Conservation (phyloP, 2,888 invertebrate species). For the Ommatoiulus sabulosus region DNA sequence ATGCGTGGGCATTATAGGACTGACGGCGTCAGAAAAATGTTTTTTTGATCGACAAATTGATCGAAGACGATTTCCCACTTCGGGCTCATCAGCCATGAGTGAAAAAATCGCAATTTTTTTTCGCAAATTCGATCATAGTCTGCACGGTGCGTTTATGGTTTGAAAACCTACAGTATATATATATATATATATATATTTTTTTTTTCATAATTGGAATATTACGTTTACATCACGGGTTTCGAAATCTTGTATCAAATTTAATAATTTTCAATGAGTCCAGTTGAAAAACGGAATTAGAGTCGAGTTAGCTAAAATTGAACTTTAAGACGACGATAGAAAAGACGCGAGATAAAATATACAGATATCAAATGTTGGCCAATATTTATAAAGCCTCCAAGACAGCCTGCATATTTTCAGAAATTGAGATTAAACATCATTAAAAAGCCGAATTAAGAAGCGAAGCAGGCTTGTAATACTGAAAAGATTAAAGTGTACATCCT, state of each 20-base stretch:
- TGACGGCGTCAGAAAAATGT: background rate
- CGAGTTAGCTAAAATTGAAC: background rate
- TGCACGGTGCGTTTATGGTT: background rate
- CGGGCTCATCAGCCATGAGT: background rate
- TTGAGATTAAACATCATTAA: background rate
- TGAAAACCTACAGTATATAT: background rate
- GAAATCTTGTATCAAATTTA: background rate
- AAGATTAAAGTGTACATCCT: too few species aligned
- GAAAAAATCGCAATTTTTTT: background rate
- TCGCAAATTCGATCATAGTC: background rate
- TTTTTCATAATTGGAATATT: background rate
- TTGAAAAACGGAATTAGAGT: background rate
- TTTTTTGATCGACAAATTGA: slow-evolving; percentile 8
- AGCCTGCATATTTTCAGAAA: background rate
- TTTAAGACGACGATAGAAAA: background rate
- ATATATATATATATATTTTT: too few species aligned
- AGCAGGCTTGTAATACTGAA: too few species aligned
- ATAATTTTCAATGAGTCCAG: background rate
- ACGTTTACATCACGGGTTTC: background rate
- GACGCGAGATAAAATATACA: background rate
- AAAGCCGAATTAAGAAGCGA: background rate
- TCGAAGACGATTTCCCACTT: slow-evolving; percentile 1
- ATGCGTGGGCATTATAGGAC: background rate
- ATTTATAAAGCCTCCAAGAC: background rate
- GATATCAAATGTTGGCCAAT: background rate